Conservation (phyloP, 1,140 invertebrate genomes). For the Drosophila nikananu region DNA sequence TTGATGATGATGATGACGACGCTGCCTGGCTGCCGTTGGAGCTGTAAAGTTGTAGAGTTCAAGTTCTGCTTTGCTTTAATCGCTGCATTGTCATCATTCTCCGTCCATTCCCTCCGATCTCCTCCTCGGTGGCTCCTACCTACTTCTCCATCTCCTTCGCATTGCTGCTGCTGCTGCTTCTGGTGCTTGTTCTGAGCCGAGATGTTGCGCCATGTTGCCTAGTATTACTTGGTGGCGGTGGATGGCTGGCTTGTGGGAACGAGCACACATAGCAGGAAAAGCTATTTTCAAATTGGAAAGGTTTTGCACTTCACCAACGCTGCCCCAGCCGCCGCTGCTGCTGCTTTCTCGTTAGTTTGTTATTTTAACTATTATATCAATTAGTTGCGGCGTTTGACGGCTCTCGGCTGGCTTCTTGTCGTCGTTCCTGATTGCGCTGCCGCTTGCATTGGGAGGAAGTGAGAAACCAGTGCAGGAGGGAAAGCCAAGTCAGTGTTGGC, state of each 20-base stretch:
- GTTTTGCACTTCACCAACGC: slow-evolving; percentile 78
- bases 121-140: slow-evolving; percentile 29
- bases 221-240: slow-evolving; percentile 20
- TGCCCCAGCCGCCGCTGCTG: slow-evolving; percentile 6
- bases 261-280: slow-evolving; percentile 71
- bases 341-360: slow-evolving; percentile 80
- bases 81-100: slow-evolving; percentile 78
- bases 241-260: slow-evolving; percentile 62
- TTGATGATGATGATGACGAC: slow-evolving; percentile 11
- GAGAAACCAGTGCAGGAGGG: slow-evolving; percentile 61
- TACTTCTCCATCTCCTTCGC: slow-evolving; percentile 15
- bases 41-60: slow-evolving; percentile 57
- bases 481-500: slow-evolving; percentile 43
- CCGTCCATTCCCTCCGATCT: slow-evolving; percentile 27
- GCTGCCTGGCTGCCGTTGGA: slow-evolving; percentile 5
- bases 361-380: slow-evolving; percentile 84
- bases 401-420: slow-evolving; percentile 37
- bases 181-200: slow-evolving; percentile 43
- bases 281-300: slow-evolving; percentile 83
- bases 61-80: slow-evolving; percentile 81
- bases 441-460: slow-evolving; percentile 55
- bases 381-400: slow-evolving; percentile 78
- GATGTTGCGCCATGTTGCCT: slow-evolving; percentile 33
- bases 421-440: slow-evolving; percentile 30
- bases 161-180: slow-evolving; percentile 20